Base-by-base conservation (phyloP, 1,140 invertebrate genomes). In the Ooceraea biroi region DNA sequence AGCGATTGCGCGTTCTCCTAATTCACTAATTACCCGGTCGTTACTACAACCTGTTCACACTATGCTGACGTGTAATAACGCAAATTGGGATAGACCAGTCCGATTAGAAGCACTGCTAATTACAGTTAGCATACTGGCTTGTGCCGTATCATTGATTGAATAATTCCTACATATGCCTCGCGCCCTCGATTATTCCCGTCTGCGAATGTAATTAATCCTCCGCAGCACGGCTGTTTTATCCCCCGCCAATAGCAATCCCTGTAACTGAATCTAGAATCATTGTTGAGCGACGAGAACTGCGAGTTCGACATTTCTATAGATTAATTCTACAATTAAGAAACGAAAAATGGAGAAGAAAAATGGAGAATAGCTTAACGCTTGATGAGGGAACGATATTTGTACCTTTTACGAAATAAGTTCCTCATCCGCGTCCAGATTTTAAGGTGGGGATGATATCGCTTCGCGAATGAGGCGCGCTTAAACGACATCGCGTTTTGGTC, bases 81-180 rank as follows among this genome's bases (percentile, higher is more conserved):
- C 57, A n/a, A 65, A 50, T 65, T 27, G 27, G 68, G 30, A 82
- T 55, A 68, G 46, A 68, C 22, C 44, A 27, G 1, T 19, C 46
- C 77, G 84, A 87, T 87, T 86, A 87, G 80, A 82, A 78, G 80
- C 60, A 25, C 14, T 61, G 36, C 58, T 87, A 77, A 87, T 87
- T 83, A 86, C 48, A 60, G 22, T 12, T 36, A 25, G 22, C 22
- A 36, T 5, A 82, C 46, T 82, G 27, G 61, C 46, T 30, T 50
- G 55, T 58, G 57, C 52, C 55, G 25, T 69, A 36, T 60, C 61
- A 60, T 50, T 63, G 60, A 82, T 85, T 85, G 46, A 72, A 71
- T 82, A 82, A 85, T 85, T 73, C 11, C 50, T 44, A 57, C 12
- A 58, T 44, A 44, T 58, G 36, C 63, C 19, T 66, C 58, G 5